Evolutionary conservation across 2,113 vertebrate species (phyloP).

Genomic region (Catharus fuscescens): DNA sequence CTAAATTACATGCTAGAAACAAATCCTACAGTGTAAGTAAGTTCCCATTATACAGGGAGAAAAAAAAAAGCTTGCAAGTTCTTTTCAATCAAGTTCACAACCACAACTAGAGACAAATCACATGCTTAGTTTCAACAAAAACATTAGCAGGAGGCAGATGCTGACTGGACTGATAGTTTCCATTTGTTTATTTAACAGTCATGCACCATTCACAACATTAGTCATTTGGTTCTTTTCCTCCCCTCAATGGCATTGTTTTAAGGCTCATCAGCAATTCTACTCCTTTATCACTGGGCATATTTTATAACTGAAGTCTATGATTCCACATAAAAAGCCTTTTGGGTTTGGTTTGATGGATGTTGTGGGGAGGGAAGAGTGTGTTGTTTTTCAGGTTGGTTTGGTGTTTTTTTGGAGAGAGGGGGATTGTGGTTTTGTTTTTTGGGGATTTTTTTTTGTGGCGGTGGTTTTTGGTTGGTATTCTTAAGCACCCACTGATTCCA

Average conservation of each 20-base stretch:
- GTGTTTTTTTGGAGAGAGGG: too few species aligned
- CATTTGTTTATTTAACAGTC: conserved; percentile 48
- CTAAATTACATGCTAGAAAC: background rate
- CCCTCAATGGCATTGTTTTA: background rate
- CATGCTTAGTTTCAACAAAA: conserved; percentile 38
- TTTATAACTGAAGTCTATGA: background rate
- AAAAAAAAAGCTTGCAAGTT: background rate
- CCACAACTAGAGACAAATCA: conserved; percentile 5
- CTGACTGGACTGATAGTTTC: conserved; percentile 54
- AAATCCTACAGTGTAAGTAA: background rate
- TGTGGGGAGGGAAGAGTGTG: background rate
- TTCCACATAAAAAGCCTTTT: background rate
- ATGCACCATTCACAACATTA: conserved; percentile 17
- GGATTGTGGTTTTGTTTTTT: background rate
- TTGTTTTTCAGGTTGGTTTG: background rate
- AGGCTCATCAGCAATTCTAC: background rate
- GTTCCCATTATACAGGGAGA: background rate
- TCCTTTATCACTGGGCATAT: background rate
- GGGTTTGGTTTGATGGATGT: background rate
- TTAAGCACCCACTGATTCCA: background rate
- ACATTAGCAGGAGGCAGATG: conserved; percentile 25
- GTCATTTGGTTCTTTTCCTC: background rate
- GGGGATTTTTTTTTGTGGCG: accelerated
- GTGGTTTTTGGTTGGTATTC: background rate
- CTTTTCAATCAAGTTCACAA: background rate